Conservation (phyloP, 2,888 invertebrate genomes). For the Lithosia quadra region DNA sequence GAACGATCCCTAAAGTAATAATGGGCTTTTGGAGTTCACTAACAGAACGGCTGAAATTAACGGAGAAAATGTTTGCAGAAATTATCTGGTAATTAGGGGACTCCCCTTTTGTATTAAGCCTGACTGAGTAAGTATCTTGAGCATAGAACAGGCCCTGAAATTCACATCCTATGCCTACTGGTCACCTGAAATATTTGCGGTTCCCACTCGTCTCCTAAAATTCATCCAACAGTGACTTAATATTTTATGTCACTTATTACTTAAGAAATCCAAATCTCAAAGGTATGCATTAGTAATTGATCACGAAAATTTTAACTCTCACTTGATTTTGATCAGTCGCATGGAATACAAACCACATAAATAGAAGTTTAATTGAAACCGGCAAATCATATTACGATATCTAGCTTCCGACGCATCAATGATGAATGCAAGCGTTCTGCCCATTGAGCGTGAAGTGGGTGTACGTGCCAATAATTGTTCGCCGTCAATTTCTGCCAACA, state of each 20-base stretch:
- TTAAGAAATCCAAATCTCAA: too few species aligned
- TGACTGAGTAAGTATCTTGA: not conserved
- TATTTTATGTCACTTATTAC: too few species aligned
- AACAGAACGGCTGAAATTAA: not conserved
- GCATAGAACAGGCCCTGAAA: too few species aligned
- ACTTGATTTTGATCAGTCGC: not conserved
- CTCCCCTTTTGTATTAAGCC: too few species aligned
- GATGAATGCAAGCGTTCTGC: slow-evolving; percentile 34
- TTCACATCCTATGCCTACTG: too few species aligned
- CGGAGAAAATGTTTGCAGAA: not conserved
- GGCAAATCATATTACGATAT: slow-evolving; percentile 34
- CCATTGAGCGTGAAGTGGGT: slow-evolving; percentile 32
- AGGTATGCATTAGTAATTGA: too few species aligned
- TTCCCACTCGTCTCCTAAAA: too few species aligned
- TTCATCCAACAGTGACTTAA: too few species aligned
- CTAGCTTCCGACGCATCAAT: slow-evolving; percentile 29
- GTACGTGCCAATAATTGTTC: slow-evolving; percentile 25
- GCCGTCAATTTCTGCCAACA: slow-evolving; percentile 21
- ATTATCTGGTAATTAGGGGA: not conserved
- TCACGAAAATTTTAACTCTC: too few species aligned
- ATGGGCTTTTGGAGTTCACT: not conserved
- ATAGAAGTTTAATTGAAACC: slow-evolving; percentile 33
- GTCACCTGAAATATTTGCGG: too few species aligned
- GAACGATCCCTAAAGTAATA: slow-evolving; percentile 1
- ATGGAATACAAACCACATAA: slow-evolving; percentile 6